Evolutionary conservation across 2,797 vertebrate genomes (phyloP), one percentile per base, ranked within the genome.

Genomic region (Microctenopoma steveboyesi): DNA sequence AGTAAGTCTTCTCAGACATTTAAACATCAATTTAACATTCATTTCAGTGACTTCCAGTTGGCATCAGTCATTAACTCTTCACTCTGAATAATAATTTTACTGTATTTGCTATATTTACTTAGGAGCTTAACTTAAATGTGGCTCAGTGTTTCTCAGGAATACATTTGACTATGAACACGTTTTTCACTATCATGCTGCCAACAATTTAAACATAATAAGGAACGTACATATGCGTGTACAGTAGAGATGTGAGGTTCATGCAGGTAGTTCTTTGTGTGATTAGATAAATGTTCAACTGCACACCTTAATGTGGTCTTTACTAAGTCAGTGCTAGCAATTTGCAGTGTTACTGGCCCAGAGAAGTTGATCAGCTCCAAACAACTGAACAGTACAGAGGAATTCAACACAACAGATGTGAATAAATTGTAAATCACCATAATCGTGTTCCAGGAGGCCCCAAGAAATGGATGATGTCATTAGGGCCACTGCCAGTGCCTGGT

Each of bases 401-500:
- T 87, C 83, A 88, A 80, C 81, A 76, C 78, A 88, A 78, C 90
- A 90, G 86, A 91, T 92, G 89, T 87, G 86, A 90, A 91, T 92
- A 91, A 89, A 91, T 89, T 88, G 90, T 90, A 90, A 92, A 92
- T 91, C 86, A 89, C 89, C 84, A 88, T 91, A 91, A 90, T 92
- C 76, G 75, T 88, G 88, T 92, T 92, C 76, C 89, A 90, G 85
- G 88, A 83, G 87, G 86, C 88, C 87, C 75, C 52, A 66, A 82
- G 87, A 91, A 92, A 93, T 92, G 78, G 92, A 93, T 92, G 90
- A 90, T 92, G 88, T 92, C 92, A 91, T 93, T 92, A 92, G 86
- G 86, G 83, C 81, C 90, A 68, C 89, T 90, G 90, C 86, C 87
- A 82, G 83, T 64, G 79, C 89, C 79, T 76, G 85, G 88, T 86